Evolutionary conservation across 2,797 vertebrate genomes (phyloP).

Genomic region (Eulemur rubriventer): DNA sequence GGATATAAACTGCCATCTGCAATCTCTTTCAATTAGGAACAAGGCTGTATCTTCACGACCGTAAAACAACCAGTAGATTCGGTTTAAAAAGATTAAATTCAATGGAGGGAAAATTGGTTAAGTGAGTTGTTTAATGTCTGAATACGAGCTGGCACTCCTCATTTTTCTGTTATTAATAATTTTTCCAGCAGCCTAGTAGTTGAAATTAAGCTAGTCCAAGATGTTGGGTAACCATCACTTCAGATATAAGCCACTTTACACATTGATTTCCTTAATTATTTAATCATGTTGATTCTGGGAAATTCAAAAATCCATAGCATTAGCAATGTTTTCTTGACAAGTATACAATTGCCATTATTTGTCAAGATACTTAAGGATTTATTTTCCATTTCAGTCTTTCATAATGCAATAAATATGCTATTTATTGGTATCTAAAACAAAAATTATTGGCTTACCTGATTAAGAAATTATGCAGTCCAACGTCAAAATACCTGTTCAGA

Average conservation of each 20-base stretch:
- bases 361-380: neutral
- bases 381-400: neutral
- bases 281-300: neutral
- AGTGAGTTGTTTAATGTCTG: neutral
- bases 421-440: neutral
- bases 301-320: too few species aligned
- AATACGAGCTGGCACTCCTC: neutral
- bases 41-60: neutral
- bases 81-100: neutral
- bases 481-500: conserved; percentile 94
- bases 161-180: neutral
- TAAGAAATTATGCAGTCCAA: conserved; percentile 97
- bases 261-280: neutral
- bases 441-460: conserved; percentile 91
- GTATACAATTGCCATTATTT: neutral
- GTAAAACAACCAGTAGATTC: neutral
- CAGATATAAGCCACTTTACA: neutral
- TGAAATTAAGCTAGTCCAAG: neutral
- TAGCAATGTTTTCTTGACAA: neutral
- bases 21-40: neutral
- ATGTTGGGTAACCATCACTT: neutral
- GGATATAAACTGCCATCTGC: neutral
- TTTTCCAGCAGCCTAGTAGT: neutral
- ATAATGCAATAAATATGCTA: neutral
- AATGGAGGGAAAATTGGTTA: neutral